Evolutionary conservation across 2,113 vertebrate species (phyloP).

Genomic region (Asarcornis scutulata): DNA sequence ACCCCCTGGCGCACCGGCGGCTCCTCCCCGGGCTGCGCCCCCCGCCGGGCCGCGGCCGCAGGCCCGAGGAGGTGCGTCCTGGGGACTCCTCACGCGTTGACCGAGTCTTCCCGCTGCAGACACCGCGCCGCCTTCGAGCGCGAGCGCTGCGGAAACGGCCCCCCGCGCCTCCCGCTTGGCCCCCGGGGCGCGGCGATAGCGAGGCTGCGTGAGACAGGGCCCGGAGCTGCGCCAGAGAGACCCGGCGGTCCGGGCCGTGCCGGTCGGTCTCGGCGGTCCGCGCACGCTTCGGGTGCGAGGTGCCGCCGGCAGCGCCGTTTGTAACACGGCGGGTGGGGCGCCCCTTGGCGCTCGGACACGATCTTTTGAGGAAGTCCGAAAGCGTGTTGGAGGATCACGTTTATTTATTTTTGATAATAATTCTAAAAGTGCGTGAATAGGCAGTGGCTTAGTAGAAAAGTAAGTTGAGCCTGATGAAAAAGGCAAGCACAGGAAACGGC

Average conservation of each 20-base stretch:
- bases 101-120: too few species aligned
- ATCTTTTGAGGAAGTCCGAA: not conserved
- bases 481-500: not conserved
- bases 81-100: too few species aligned
- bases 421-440: not conserved
- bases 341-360: accelerated
- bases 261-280: too few species aligned
- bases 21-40: not conserved
- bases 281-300: not conserved
- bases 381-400: too few species aligned
- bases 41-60: not conserved
- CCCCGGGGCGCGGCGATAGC: too few species aligned
- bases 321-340: not conserved
- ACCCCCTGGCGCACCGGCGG: not conserved
- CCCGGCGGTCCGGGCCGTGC: too few species aligned
- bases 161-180: too few species aligned
- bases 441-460: too few species aligned
- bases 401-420: accelerated
- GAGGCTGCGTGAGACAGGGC: too few species aligned
- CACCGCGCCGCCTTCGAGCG: not conserved
- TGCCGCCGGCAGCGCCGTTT: not conserved
- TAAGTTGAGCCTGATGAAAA: not conserved
- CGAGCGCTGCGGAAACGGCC: not conserved
- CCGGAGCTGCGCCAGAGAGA: too few species aligned
- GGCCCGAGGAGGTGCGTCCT: not conserved